Percentiles rank a stretch among this genome's conserved stretches.
Conservation (phyloP, 2,888 invertebrate species). For the Macrophya alboannulata region DNA sequence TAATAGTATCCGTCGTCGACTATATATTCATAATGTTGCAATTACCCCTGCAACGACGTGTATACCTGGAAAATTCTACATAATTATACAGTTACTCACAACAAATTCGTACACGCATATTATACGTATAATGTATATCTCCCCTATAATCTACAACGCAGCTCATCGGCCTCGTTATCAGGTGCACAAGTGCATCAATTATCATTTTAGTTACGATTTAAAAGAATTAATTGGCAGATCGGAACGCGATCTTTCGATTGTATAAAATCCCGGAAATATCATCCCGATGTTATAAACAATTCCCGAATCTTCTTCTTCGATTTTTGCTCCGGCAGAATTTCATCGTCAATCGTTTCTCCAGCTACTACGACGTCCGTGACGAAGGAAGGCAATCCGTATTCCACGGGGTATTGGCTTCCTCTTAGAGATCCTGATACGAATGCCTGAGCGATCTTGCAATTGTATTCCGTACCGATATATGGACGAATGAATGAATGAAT, state of each 20-base stretch:
- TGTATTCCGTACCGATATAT: constrained; percentile 51
- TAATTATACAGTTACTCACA: constrained; percentile 21
- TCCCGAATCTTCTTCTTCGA: background rate
- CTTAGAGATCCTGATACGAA: constrained; percentile 36
- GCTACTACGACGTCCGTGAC: constrained; percentile 32
- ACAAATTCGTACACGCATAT: background rate
- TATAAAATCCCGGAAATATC: background rate
- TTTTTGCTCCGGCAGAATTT: background rate
- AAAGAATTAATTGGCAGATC: too few relatives aligned
- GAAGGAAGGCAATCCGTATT: constrained; percentile 52
- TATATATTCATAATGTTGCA: background rate
- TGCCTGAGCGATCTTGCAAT: constrained; percentile 46
- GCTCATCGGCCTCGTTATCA: background rate
- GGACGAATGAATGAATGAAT: constrained; percentile 17
- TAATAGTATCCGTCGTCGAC: background rate
- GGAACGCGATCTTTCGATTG: background rate
- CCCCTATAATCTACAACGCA: background rate
- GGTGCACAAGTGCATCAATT: background rate
- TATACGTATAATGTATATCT: background rate
- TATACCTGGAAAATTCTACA: constrained; percentile 32
- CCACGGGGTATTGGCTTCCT: constrained; percentile 51
- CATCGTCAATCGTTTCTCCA: constrained; percentile 19
- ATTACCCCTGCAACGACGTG: background rate
- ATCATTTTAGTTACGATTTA: background rate
- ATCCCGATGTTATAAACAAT: background rate